phyloP scores from a whole-genome alignment of 2,888 invertebrate species.

The Epsilonema sp. region DNA sequence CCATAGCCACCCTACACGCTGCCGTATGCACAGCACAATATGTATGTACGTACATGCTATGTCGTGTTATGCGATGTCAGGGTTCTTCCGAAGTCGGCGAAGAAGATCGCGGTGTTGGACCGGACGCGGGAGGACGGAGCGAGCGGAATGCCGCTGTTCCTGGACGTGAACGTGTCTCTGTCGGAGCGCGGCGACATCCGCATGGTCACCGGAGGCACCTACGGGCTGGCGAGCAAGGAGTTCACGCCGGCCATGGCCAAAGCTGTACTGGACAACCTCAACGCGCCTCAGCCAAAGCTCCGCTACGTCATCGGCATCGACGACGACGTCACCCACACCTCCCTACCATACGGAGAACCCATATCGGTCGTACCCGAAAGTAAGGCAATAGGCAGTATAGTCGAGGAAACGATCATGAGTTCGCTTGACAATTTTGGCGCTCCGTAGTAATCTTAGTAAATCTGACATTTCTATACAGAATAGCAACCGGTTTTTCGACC shows the following conservation, averaged over 20 bases:
- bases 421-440: no score
- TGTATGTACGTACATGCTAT: no score
- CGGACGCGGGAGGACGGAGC: conserved; percentile 14
- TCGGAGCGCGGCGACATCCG: conserved; percentile 6
- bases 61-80: no score
- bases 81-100: conserved; percentile 9
- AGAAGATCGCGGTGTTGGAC: conserved; percentile 13
- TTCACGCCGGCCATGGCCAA: conserved; percentile 15
- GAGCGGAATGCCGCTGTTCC: conserved; percentile 12
- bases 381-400: no score
- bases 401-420: no score
- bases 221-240: conserved; percentile 15
- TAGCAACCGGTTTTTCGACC: no score
- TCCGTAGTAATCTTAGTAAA: no score
- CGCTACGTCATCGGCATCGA: conserved; percentile 14
- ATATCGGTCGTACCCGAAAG: no score
- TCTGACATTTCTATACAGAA: no score
- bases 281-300: conserved; percentile 10
- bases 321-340: conserved; percentile 14
- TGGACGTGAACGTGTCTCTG: conserved; percentile 14
- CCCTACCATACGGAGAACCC: conserved; percentile 12
- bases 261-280: conserved; percentile 13
- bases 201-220: conserved; percentile 12
- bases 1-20: no score
- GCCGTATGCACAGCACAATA: no score